phyloP scores from a whole-genome alignment of 2,113 vertebrate species.

The Physeter macrocephalus region DNA sequence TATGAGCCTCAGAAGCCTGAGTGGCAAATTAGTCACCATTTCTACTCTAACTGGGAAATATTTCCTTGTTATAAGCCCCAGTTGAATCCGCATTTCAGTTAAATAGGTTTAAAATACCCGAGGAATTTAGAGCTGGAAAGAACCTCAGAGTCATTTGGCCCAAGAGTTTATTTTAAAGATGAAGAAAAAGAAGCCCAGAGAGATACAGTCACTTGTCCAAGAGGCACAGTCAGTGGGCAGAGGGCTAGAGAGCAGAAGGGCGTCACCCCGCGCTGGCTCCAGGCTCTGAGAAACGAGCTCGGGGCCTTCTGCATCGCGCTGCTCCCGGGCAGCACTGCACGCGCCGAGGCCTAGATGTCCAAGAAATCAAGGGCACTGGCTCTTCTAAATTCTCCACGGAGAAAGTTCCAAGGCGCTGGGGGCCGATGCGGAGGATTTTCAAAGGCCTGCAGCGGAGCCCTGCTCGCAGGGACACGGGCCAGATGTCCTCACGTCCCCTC shows the following conservation, averaged over 20 bases:
- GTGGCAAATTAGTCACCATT: background rate
- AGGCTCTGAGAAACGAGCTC: background rate
- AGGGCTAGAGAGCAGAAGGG: background rate
- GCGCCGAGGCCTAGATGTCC: background rate
- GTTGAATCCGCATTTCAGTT: background rate
- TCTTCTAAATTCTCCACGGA: background rate
- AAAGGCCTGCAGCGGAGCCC: background rate
- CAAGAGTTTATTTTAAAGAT: constrained; percentile 29
- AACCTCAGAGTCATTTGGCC: background rate
- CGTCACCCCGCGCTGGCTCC: fast-evolving
- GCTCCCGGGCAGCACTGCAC: background rate
- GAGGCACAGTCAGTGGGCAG: background rate
- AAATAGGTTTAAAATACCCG: background rate
- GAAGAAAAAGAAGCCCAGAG: background rate
- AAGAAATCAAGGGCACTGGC: background rate
- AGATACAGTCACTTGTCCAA: background rate
- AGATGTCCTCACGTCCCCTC: constrained; percentile 72
- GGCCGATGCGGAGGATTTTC: constrained; percentile 29
- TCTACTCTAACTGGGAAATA: constrained; percentile 5
- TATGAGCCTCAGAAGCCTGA: background rate
- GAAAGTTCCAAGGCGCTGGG: background rate
- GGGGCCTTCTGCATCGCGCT: too few species aligned
- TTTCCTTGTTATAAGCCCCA: constrained; percentile 12
- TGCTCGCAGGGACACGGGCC: constrained; percentile 45
- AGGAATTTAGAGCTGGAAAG: background rate